These are phyloP conservation scores for Lasioglossum zephyrum DNA, from an alignment of 2,888 invertebrate species.

Conservation along the genomic window DNA sequence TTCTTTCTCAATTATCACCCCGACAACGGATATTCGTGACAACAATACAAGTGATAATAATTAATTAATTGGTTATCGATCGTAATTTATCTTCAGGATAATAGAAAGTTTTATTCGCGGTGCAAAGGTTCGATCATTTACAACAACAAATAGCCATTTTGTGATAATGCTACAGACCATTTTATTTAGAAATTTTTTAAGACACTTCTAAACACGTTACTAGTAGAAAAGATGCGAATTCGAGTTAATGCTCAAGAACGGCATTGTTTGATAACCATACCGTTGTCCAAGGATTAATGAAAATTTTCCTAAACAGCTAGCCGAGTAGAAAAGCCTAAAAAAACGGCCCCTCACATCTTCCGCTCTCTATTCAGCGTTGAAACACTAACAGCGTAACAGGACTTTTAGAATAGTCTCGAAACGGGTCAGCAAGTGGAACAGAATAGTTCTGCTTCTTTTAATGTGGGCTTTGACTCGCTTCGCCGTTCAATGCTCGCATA, in stretches of 20 bases:
- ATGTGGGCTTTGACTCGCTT: neutral
- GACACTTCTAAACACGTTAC: neutral
- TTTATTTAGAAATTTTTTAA: no score
- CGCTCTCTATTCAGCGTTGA: neutral
- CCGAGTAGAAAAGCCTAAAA: neutral
- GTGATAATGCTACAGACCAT: no score
- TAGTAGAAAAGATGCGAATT: neutral
- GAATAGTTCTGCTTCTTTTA: neutral
- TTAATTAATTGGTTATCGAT: no score
- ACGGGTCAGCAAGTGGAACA: neutral
- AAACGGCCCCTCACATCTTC: neutral
- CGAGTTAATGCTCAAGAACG: neutral
- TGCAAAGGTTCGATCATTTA: no score
- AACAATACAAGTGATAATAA: neutral
- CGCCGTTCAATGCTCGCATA: neutral
- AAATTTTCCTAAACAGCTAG: neutral
- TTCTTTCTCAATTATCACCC: neutral
- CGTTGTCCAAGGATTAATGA: neutral
- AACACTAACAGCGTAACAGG: neutral
- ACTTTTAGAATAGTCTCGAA: neutral
- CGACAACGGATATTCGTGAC: neutral
- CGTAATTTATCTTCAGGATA: no score
- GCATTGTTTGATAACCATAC: neutral
- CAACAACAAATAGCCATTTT: no score
- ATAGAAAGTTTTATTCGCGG: no score